Evolutionary conservation across 2,888 invertebrate species (phyloP), one percentile per base, ranked within the genome.

Genomic region (Cremastobaeus sp.): DNA sequence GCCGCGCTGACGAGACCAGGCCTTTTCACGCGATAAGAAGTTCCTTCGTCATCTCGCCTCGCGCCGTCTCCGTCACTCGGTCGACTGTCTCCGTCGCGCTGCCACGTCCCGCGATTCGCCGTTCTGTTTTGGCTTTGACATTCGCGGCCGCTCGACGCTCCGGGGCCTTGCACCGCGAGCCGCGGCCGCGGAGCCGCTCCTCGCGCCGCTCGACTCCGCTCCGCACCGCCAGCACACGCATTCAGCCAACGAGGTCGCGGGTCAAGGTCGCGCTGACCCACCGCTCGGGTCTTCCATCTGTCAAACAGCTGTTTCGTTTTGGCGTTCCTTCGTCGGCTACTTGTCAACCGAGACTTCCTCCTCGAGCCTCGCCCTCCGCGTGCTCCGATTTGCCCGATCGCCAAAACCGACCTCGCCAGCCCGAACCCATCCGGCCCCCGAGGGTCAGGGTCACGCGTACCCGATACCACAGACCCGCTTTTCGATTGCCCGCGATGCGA

Each of bases 181-280:
- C 79, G n/a, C 28, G 25, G 69, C 48, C 66, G 57, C 54, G 64
- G 74, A 65, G 74, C 76, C 71, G 72, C 50, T 81, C 82, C 48
- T 12, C 21, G 41, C 35, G 17, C 39, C 43, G 32, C 43, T 11
- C 55, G 76, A 75, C 76, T 12, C 35, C 34, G 15, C 43, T 34
- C 20, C 20, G 50, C 25, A 17, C 35, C 30, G 35, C 66, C 12
- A 52, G 28, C 47, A 28, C 59, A 60, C 68, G 45, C 59, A 15
- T 18, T 11, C 47, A 37, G 60, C 30, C 60, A 73, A 54, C 78
- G 86, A 82, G 84, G 82, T 85, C 84, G 82, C 82, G 84, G 87
- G 87, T 87, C 87, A 87, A 87, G 87, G 87, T 86, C 85, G 84
- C 68, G 72, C 72, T 75, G 77, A 77, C 74, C 73, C 60, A 65